Evolutionary conservation across 2,113 vertebrate genomes (phyloP).

Genomic region (Silurus asotus): DNA sequence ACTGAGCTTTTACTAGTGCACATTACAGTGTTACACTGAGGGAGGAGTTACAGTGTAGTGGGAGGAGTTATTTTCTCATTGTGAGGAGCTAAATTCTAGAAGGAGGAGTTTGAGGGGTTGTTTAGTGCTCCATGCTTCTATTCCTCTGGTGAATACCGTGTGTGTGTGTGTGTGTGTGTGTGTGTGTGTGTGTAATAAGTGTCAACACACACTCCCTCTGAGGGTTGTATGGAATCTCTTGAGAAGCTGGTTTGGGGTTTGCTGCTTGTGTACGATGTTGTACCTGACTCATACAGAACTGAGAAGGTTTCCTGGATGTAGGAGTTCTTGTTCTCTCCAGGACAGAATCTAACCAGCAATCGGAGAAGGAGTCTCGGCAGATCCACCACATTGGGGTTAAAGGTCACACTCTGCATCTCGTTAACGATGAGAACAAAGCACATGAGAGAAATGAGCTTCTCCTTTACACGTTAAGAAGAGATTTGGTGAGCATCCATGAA

Average conservation of each 20-base stretch:
- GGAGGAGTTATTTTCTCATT: too few relatives aligned
- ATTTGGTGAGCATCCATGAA: slow-evolving; percentile 6
- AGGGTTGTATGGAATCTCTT: neutral
- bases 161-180: too few relatives aligned
- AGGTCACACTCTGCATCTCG: neutral
- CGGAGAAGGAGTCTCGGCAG: neutral
- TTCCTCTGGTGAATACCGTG: too few relatives aligned
- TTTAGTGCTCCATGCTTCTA: too few relatives aligned
- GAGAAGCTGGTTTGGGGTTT: neutral
- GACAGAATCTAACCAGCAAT: neutral
- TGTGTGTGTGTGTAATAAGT: neutral
- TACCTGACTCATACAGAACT: neutral
- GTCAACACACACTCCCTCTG: neutral
- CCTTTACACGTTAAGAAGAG: neutral
- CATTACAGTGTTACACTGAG: too few relatives aligned
- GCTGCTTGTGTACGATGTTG: neutral
- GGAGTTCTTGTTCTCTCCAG: neutral
- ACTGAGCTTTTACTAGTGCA: too few relatives aligned
- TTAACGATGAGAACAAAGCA: neutral
- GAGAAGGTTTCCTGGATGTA: neutral
- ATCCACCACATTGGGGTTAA: neutral
- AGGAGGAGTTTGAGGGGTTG: too few relatives aligned
- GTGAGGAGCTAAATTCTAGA: too few relatives aligned
- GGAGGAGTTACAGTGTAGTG: neutral
- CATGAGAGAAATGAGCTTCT: neutral